Evolutionary conservation across 2,888 invertebrate species (phyloP).

Genomic region (Meloe dianella): DNA sequence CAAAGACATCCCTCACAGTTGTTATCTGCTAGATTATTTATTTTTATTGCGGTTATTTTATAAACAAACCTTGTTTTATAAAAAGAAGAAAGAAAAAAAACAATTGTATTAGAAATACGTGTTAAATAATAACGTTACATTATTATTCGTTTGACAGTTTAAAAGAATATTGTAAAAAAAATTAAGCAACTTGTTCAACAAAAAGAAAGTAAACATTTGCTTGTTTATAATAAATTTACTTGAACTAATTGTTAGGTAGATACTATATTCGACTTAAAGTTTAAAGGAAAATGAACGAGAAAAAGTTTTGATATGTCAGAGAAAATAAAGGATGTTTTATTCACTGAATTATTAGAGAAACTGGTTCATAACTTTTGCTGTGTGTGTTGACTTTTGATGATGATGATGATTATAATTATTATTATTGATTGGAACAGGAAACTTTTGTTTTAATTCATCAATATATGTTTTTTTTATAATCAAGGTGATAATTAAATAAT

Average conservation of each 20-base stretch:
- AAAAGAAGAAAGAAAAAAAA: too few relatives aligned
- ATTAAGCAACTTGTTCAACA: neutral
- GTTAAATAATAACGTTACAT: neutral
- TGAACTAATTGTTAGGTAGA: constrained; percentile 4
- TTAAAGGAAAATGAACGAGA: neutral
- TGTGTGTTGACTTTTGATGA: neutral
- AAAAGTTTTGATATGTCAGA: neutral
- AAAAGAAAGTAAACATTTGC: neutral
- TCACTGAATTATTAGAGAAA: constrained; percentile 6
- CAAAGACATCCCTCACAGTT: too few relatives aligned
- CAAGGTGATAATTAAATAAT: too few relatives aligned
- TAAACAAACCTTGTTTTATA: neutral
- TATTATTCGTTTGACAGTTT: too few relatives aligned
- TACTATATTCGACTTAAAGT: neutral
- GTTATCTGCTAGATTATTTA: too few relatives aligned
- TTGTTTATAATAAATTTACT: neutral
- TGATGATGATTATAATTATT: neutral
- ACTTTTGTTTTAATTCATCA: too few relatives aligned
- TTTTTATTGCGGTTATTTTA: neutral
- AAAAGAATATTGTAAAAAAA: too few relatives aligned
- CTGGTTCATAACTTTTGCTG: neutral
- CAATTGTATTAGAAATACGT: neutral
- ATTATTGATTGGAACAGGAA: neutral
- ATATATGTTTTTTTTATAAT: neutral
- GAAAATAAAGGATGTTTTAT: neutral